Conservation (phyloP, 2,113 vertebrate species). For the Pituophis catenifer region DNA sequence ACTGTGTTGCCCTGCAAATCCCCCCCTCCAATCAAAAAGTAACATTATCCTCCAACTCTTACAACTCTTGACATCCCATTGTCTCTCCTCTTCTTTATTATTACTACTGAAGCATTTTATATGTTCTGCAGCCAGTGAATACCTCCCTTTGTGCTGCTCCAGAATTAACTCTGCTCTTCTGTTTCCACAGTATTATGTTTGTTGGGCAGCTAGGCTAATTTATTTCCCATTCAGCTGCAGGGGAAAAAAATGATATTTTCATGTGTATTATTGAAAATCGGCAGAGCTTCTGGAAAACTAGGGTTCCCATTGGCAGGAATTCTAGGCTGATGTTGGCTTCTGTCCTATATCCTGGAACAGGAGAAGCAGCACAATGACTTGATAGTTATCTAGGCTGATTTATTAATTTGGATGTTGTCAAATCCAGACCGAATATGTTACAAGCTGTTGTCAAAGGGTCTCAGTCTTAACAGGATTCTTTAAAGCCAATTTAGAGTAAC, state of each 20-base stretch:
- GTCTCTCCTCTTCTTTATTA: not conserved
- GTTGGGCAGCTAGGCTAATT: not conserved
- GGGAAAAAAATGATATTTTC: not conserved
- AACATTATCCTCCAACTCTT: slow-evolving; percentile 9
- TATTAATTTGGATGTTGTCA: not conserved
- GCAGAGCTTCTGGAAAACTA: not conserved
- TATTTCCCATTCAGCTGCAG: not conserved
- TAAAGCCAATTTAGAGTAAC: not conserved
- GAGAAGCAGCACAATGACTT: not conserved
- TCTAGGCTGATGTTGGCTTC: not conserved
- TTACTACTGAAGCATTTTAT: not conserved
- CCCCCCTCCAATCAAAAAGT: not conserved
- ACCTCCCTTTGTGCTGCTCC: not conserved
- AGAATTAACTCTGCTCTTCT: not conserved
- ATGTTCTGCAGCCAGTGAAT: not conserved
- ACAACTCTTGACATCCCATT: not conserved
- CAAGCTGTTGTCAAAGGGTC: not conserved
- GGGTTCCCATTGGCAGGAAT: not conserved
- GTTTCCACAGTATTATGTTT: not conserved
- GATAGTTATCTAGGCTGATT: not conserved
- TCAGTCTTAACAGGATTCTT: not conserved
- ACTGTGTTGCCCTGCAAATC: not conserved
- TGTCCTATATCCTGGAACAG: not conserved
- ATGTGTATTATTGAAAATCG: not conserved
- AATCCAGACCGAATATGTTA: not conserved